phyloP scores from a whole-genome alignment of 2,797 vertebrate species.

The Melanotaenia parkinsoni region DNA sequence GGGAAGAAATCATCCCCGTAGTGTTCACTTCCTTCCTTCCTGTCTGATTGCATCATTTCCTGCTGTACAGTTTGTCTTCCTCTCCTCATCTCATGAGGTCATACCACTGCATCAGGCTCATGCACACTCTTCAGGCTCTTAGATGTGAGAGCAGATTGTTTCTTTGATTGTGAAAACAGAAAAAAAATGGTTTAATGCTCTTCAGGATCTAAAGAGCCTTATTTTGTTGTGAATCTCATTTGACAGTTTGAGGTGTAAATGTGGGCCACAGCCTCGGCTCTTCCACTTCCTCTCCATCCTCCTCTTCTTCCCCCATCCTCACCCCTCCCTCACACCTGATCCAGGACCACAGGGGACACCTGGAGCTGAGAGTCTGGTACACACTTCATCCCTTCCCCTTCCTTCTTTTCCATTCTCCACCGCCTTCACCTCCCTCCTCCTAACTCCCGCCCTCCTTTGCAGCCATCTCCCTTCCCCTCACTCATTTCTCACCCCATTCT shows the following conservation, averaged over 20 bases:
- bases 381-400: constrained; percentile 62
- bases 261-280: constrained; percentile 75
- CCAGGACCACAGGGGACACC: constrained; percentile 85
- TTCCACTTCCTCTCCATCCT: constrained; percentile 67
- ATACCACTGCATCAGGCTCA: constrained; percentile 27
- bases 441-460: constrained; percentile 36
- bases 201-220: constrained; percentile 37
- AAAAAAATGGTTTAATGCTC: constrained; percentile 25
- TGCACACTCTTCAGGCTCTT: constrained; percentile 28
- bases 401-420: constrained; percentile 76
- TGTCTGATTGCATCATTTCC: constrained; percentile 54
- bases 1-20: constrained; percentile 1
- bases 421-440: constrained; percentile 22
- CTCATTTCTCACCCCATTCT: constrained; percentile 19
- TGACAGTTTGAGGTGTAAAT: constrained; percentile 93
- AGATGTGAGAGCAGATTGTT: constrained; percentile 14
- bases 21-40: constrained; percentile 40
- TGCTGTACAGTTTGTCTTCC: constrained; percentile 44
- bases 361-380: constrained; percentile 86
- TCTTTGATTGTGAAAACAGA: constrained; percentile 17
- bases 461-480: constrained; percentile 27
- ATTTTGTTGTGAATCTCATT: constrained; percentile 85
- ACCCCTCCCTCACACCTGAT: constrained; percentile 70
- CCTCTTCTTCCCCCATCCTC: constrained; percentile 55
- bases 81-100: constrained; percentile 47